phyloP scores from a whole-genome alignment of 2,113 vertebrate species.

The Odocoileus virginianus region DNA sequence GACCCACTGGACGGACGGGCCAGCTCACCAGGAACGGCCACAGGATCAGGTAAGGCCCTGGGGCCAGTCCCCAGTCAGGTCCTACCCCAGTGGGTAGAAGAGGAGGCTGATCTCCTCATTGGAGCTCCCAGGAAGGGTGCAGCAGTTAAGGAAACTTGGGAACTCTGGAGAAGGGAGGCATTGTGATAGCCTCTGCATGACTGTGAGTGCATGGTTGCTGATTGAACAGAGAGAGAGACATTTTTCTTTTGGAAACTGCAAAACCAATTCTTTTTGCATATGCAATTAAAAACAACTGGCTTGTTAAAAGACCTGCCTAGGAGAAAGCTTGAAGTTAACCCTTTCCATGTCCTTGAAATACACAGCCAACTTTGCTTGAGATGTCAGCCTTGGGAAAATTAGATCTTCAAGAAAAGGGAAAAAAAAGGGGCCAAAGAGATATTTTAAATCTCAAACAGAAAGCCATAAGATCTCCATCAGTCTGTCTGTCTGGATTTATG shows the following conservation, averaged over 20 bases:
- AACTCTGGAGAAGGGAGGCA: background rate
- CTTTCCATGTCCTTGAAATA: background rate
- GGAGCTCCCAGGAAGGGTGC: background rate
- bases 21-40: background rate
- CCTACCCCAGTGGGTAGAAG: background rate
- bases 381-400: background rate
- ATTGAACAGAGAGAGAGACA: background rate
- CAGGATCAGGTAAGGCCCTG: background rate
- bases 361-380: background rate
- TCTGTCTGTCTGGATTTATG: background rate
- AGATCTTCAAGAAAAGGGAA: background rate
- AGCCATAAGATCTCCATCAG: background rate
- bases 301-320: background rate
- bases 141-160: background rate
- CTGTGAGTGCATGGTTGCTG: background rate
- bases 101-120: background rate
- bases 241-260: background rate
- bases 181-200: background rate
- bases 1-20: background rate
- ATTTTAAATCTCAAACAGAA: background rate
- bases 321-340: background rate
- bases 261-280: background rate
- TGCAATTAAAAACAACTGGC: background rate
- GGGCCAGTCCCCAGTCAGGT: background rate
- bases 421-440: background rate